A percentile compares a stretch with the other conserved stretches of the same genome.
phyloP scores from a whole-genome alignment of 2,797 vertebrate genomes.

The Pelodytes ibericus region DNA sequence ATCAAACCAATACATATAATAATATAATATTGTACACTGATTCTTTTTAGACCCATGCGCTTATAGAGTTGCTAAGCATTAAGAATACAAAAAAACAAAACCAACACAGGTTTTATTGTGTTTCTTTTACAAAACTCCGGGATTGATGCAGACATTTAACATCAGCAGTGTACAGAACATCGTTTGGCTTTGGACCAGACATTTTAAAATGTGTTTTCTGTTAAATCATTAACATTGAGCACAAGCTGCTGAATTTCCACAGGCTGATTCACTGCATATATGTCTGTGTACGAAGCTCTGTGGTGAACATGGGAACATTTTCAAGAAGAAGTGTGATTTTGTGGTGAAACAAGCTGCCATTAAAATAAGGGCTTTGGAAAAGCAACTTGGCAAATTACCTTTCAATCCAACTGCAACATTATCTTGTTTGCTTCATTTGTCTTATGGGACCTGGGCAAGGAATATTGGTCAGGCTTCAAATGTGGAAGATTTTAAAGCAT shows the following conservation, averaged over 20 bases:
- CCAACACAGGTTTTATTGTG: too few relatives aligned
- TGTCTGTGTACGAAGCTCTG: slow-evolving; percentile 7
- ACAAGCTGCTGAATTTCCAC: neutral
- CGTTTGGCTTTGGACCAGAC: slow-evolving; percentile 5
- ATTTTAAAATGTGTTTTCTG: slow-evolving; percentile 9
- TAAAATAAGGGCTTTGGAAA: slow-evolving; percentile 37
- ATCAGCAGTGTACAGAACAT: slow-evolving; percentile 6
- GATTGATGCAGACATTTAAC: slow-evolving; percentile 7
- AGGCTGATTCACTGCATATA: neutral
- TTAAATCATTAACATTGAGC: neutral
- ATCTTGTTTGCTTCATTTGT: slow-evolving; percentile 35
- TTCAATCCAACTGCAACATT: slow-evolving; percentile 43
- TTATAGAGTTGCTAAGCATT: too few relatives aligned
- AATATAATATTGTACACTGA: too few relatives aligned
- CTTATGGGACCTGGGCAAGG: slow-evolving; percentile 38
- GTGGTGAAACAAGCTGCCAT: slow-evolving; percentile 34
- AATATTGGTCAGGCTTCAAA: slow-evolving; percentile 28
- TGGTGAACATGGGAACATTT: slow-evolving; percentile 31
- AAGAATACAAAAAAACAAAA: too few relatives aligned
- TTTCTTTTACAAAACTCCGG: neutral
- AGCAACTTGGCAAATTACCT: slow-evolving; percentile 26
- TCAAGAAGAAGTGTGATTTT: slow-evolving; percentile 40
- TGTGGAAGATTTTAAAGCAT: slow-evolving; percentile 14
- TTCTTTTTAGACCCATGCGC: too few relatives aligned
- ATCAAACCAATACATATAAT: too few relatives aligned